phyloP scores from a whole-genome alignment of 2,113 vertebrate genomes.

The Rana temporaria region DNA sequence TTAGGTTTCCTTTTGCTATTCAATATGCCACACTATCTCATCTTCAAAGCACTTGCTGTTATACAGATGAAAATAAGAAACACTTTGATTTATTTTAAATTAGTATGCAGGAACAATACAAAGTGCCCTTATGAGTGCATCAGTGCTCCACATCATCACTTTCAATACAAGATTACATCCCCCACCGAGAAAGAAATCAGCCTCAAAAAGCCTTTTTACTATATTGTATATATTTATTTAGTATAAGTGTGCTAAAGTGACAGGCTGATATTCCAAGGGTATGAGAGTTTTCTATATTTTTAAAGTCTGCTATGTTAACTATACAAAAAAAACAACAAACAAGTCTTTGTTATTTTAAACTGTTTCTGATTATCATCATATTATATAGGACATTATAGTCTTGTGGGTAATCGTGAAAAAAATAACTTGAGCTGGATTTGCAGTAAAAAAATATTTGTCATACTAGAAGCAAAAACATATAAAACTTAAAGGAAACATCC shows the following conservation, averaged over 20 bases:
- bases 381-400: too few species aligned
- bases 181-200: constrained; percentile 55
- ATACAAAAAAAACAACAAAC: not conserved
- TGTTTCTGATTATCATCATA: too few species aligned
- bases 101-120: constrained; percentile 53
- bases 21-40: constrained; percentile 47
- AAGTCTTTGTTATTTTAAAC: constrained; percentile 9
- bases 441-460: too few species aligned
- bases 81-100: constrained; percentile 53
- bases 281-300: constrained; percentile 26
- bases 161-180: constrained; percentile 55
- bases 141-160: constrained; percentile 53
- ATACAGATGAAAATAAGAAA: constrained; percentile 47
- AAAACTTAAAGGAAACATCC: too few species aligned
- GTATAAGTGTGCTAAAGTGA: constrained; percentile 54
- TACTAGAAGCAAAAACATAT: too few species aligned
- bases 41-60: constrained; percentile 47
- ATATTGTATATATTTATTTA: constrained; percentile 57
- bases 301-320: constrained; percentile 34
- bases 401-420: too few species aligned
- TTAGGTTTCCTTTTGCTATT: constrained; percentile 36
- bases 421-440: too few species aligned
- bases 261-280: constrained; percentile 50
- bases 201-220: constrained; percentile 57
- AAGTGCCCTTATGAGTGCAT: constrained; percentile 56